A percentile compares a stretch with the other conserved stretches of the same genome.
phyloP scores from a whole-genome alignment of 2,888 invertebrate species.

The Perizoma affinitatum region DNA sequence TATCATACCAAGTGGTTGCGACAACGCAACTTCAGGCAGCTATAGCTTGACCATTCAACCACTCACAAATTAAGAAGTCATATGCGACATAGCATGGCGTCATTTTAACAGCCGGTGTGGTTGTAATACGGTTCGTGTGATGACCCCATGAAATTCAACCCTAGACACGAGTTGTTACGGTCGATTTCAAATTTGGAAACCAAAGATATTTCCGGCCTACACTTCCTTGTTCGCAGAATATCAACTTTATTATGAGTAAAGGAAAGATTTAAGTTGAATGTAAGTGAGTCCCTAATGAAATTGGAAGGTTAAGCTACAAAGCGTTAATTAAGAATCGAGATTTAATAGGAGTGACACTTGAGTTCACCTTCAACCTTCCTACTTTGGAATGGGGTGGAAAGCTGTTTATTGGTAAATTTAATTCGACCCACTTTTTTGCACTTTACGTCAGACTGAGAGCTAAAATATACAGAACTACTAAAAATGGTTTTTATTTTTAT shows the following conservation, averaged over 20 bases:
- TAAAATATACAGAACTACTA: too few relatives aligned
- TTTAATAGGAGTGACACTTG: conserved; percentile 44
- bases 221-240: background rate
- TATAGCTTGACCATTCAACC: too few relatives aligned
- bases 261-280: background rate
- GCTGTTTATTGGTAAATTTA: conserved; percentile 18
- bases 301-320: conserved; percentile 51
- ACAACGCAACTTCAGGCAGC: too few relatives aligned
- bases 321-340: conserved; percentile 62
- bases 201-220: conserved; percentile 23
- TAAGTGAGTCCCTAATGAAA: conserved; percentile 56
- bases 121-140: too few relatives aligned
- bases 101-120: too few relatives aligned
- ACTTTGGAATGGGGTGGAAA: conserved; percentile 29
- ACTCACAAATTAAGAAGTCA: too few relatives aligned
- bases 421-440: conserved; percentile 17
- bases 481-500: too few relatives aligned
- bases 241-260: conserved; percentile 13
- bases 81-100: too few relatives aligned
- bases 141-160: conserved; percentile 25
- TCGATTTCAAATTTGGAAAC: conserved; percentile 33
- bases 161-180: conserved; percentile 17
- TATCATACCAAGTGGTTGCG: too few relatives aligned
- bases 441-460: too few relatives aligned
- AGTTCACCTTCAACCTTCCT: conserved; percentile 32